Evolutionary conservation across 2,888 invertebrate species (phyloP).

Genomic region (Taphrorychus bicolor): DNA sequence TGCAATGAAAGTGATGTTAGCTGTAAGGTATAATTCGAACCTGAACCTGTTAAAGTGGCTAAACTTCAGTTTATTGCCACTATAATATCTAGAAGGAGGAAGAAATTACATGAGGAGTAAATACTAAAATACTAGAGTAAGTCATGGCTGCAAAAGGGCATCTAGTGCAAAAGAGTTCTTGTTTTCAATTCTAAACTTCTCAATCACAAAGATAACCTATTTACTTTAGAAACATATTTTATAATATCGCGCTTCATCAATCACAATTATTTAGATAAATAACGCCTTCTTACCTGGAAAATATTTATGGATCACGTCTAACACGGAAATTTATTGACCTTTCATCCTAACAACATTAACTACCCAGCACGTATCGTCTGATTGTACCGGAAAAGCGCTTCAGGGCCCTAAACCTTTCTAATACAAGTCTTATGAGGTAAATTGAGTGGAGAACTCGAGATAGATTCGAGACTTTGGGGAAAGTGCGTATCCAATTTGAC

Average conservation of each 20-base stretch:
- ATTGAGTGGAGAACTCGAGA: not conserved
- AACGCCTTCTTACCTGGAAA: not conserved
- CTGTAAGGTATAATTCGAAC: no score
- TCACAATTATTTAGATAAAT: not conserved
- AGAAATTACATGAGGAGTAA: no score
- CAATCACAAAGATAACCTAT: no score
- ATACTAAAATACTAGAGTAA: no score
- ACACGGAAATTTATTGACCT: not conserved
- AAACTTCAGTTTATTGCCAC: no score
- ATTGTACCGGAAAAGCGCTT: not conserved
- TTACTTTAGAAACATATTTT: no score
- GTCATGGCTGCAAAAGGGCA: no score
- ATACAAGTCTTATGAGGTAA: not conserved
- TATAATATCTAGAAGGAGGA: no score
- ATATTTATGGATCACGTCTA: not conserved
- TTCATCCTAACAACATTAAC: not conserved
- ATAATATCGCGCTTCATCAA: not conserved
- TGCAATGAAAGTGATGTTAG: no score
- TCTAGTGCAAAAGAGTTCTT: no score
- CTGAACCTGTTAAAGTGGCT: no score
- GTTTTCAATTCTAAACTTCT: no score
- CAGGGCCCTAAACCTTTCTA: not conserved
- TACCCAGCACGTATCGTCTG: not conserved
- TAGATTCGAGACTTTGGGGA: not conserved
- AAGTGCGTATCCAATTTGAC: not conserved